Evolutionary conservation across 2,888 invertebrate species (phyloP), one percentile per base, ranked within the genome.

Genomic region (Pterostichus niger): DNA sequence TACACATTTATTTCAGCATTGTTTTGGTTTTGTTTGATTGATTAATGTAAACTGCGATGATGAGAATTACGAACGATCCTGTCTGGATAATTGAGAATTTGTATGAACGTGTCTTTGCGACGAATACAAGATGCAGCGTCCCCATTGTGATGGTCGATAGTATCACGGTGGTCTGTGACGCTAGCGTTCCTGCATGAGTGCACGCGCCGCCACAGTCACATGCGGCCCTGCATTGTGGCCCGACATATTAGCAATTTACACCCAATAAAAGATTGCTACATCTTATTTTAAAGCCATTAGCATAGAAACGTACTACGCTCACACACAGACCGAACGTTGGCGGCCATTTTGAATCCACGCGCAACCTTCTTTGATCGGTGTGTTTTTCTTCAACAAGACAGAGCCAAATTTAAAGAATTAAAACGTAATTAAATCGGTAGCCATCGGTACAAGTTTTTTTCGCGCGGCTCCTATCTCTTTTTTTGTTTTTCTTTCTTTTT

Each of bases 331-430:
- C 24, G 13, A n/a, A 17, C 68, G 35, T 52, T 59, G 54, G 56
- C 77, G 56, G 77, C 77, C 77, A 77, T 77, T 54, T 52, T 73
- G 17, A 49, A 13, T 73, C 24, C 46, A 71, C 71, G 56, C 35
- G 17, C 24, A 46, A 31, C n/a, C 31, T 35, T 61, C 82, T 64
- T 68, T 80, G 80, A 64, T 24, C 80, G n/a, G 59, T 13, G 33
- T 35, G 75, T 56, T 83, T 83, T 76, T 83, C 52, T 52, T 11
- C 52, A 24, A 10, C 40, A 76, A 76, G 33, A 56, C 83, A 83
- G 52, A 83, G 83, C 83, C 83, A 83, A 83, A 83, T 83, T 83
- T 83, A 83, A 83, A 83, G 83, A 83, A 76, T 83, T 77, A 81
- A 81, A 81, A 54, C 71, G 76, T 83, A 83, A 83, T 83, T 83